Evolutionary conservation across 2,888 invertebrate species (phyloP), one percentile per base, ranked within the genome.

Genomic region (Callosobruchus maculatus): DNA sequence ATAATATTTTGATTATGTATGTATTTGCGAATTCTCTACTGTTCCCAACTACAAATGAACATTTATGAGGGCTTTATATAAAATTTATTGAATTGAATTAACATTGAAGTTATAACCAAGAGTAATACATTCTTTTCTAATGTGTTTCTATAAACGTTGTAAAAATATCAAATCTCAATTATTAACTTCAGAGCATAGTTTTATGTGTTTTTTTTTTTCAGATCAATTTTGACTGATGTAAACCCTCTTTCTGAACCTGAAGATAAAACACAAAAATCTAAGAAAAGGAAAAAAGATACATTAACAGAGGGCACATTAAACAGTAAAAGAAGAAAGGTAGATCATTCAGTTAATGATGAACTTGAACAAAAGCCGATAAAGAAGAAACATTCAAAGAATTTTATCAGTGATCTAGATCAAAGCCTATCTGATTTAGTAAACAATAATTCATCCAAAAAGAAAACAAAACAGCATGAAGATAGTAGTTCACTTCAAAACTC

Each of bases 281-380:
- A 30, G 0, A 76, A 76, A 22, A 75, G 71, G 26, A 73, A 31
- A 70, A 2, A 49, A 1, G 49, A 13, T 49, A 18, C 49, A 7
- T 70, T 70, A 0, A n/a, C 1, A 13, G 49, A 49, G 13, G 49
- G 18, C 1, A 18, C 13, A 7, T 49, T 18, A 13, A 49, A 49
- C 7, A 49, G 18, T 68, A 68, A 67, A n/a, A 21, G 70, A 20
- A 26, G 3, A 26, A 20, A 26, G 7, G 26, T 70, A 20, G 70
- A 70, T 70, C 20, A 22, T 21, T 70, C 26, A 13, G 4, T 18
- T 1, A 49, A 1, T 49, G 49, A 70, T 70, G 70, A 70, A 70
- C 22, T 21, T 22, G 1, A 20, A 21, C 22, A 70, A 20, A 2
- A 4, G 4, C 21, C 21, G 13, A 21, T 26, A 18, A 70, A 70